A percentile compares a stretch with the other conserved stretches of the same genome.
phyloP scores from a whole-genome alignment of 2,797 vertebrate genomes.

The Knipowitschia caucasica region DNA sequence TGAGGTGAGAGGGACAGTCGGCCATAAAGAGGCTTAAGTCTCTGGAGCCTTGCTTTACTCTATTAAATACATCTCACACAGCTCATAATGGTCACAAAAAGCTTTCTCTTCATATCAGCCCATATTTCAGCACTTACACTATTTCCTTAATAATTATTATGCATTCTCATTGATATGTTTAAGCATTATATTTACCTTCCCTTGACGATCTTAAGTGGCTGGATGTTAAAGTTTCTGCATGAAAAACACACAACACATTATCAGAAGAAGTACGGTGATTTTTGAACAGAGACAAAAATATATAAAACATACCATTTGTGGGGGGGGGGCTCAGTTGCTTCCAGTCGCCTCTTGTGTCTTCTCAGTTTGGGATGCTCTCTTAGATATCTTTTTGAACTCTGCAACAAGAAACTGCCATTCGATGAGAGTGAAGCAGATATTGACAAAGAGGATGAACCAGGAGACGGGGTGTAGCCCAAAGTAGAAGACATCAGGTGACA shows the following conservation, averaged over 20 bases:
- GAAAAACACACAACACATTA: constrained; percentile 39
- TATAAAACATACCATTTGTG: constrained; percentile 17
- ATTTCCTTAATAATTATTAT: constrained; percentile 16
- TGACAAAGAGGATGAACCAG: constrained; percentile 59
- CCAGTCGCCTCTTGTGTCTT: constrained; percentile 7
- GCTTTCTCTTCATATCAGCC: constrained; percentile 3
- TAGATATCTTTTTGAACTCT: constrained; percentile 9
- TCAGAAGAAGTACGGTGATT: not conserved
- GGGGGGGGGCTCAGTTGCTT: not conserved
- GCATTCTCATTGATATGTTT: not conserved
- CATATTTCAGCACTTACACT: constrained; percentile 22
- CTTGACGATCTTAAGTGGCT: constrained; percentile 12
- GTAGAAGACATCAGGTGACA: constrained; percentile 45
- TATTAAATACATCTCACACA: constrained; percentile 28
- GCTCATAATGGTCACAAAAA: constrained; percentile 21
- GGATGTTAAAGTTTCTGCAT: constrained; percentile 42
- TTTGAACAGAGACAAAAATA: not conserved
- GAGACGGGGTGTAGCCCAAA: constrained; percentile 67
- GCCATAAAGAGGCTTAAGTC: constrained; percentile 70
- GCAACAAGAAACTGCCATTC: constrained; percentile 65
- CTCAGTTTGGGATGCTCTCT: not conserved
- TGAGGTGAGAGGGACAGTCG: constrained; percentile 57
- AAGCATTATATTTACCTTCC: constrained; percentile 35
- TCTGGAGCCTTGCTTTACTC: constrained; percentile 30
- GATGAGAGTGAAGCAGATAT: constrained; percentile 43